These are phyloP conservation scores for Chlorodrepanis virens DNA, from an alignment of 2,113 vertebrate genomes.

Conservation along the genomic window DNA sequence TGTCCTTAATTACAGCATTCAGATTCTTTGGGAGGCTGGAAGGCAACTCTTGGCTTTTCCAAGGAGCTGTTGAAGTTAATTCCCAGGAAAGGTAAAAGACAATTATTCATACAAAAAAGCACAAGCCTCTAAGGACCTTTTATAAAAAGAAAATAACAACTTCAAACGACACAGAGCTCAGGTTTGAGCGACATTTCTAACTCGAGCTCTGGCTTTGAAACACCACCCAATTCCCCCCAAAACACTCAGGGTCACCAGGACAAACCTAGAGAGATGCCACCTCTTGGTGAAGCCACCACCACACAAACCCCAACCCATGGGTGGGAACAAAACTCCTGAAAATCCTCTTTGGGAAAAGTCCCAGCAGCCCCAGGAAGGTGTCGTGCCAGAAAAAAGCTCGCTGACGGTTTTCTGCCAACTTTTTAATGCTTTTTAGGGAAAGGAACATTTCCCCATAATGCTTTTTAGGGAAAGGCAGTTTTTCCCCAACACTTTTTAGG, in stretches of 20 bases:
- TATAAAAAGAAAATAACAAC: not conserved
- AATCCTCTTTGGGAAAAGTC: fast-evolving
- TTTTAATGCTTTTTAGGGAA: not conserved
- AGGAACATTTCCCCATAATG: fast-evolving
- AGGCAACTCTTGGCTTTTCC: not conserved
- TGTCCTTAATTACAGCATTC: not conserved
- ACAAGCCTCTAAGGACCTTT: not conserved
- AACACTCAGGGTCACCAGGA: fast-evolving
- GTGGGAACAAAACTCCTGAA: not conserved
- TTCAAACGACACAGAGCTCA: not conserved
- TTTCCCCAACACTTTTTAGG: not conserved
- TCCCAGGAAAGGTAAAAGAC: not conserved
- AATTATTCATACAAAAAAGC: not conserved
- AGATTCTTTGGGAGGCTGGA: not conserved
- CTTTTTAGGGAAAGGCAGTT: not conserved
- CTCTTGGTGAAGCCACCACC: not conserved
- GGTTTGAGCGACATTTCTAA: not conserved
- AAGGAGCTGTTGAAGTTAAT: not conserved
- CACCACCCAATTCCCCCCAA: fast-evolving
- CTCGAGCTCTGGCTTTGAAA: not conserved
- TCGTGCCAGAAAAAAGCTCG: not conserved
- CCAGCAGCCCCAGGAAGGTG: not conserved
- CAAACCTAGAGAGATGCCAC: not conserved
- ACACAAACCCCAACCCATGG: fast-evolving
- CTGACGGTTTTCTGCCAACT: not conserved